Base-by-base conservation (phyloP, 1,140 invertebrate species). In the Ips typographus region DNA sequence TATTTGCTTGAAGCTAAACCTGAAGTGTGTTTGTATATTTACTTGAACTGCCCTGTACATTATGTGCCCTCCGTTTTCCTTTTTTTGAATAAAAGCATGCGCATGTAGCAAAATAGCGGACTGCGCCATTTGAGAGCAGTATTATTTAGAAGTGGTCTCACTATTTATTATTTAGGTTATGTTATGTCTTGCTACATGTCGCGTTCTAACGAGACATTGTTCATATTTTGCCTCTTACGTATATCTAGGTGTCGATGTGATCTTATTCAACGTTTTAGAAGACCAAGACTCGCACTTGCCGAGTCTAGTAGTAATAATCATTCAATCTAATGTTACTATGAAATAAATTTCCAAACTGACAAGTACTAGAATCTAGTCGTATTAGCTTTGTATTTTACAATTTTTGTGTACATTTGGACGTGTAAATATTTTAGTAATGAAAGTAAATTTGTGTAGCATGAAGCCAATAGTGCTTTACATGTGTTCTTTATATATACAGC, bases 291-390 rank as follows among this genome's bases (percentile, higher is more conserved):
- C 37, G n/a, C 53, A 7, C 53, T 56, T 6, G 2, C 53, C 38
- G 7, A 39, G 7, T 2, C 5, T 56, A 37, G 38, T 37, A 56
- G 22, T 37, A n/a, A 6, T 5, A n/a, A 37, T 56, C 37, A 37
- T 49, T 49, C 6, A 6, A 49, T 49, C 53, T 7, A 22, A 56
- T 56, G n/a, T 6, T 49, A 49, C 40, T 47, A 62, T 22, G 22
- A 47, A 36, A 62, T 65, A 58, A 59, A 58, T 72, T 63, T 66
- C 47, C 59, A 64, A 56, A 68, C 70, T 73, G 72, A 71, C 69
- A 71, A 68, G 65, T 73, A 73, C 69, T 71, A 73, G 70, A 70
- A 70, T 73, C 72, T 73, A 73, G 72, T 73, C 72, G 66, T 71
- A 71, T 61, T 71, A 71, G 69, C 69, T 71, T 71, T 66, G 69